Evolutionary conservation across 2,113 vertebrate species (phyloP).

Genomic region (Chinchilla lanigera): DNA sequence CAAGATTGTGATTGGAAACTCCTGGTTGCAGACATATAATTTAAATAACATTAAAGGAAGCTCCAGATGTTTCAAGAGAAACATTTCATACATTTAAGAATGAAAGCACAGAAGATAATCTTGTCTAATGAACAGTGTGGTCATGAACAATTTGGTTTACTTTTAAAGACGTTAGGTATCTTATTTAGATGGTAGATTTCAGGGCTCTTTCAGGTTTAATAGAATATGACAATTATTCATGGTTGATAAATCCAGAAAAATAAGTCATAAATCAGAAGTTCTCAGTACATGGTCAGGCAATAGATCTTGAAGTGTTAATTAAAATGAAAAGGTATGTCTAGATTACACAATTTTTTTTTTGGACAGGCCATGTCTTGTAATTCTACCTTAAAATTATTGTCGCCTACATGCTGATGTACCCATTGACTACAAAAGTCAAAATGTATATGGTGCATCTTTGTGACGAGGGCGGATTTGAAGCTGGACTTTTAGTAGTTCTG

Average conservation of each 20-base stretch:
- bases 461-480: not conserved
- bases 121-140: slow-evolving; percentile 18
- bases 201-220: not conserved
- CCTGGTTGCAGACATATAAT: slow-evolving; percentile 77
- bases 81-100: slow-evolving; percentile 72
- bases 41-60: slow-evolving; percentile 75
- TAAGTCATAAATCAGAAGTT: not conserved
- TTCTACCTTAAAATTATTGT: not conserved
- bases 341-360: not conserved
- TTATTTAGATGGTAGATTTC: not conserved
- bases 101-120: slow-evolving; percentile 39
- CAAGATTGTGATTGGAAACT: slow-evolving; percentile 67
- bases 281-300: not conserved
- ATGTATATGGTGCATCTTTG: not conserved
- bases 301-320: not conserved
- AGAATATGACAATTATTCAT: not conserved
- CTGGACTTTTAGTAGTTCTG: not conserved
- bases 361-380: not conserved
- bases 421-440: not conserved
- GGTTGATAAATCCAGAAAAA: slow-evolving; percentile 1
- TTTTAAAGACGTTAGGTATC: not conserved
- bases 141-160: not conserved
- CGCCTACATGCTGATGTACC: not conserved
- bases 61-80: slow-evolving; percentile 79
- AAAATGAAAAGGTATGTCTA: not conserved